Conservation (phyloP, 1,140 invertebrate species). For the Anagrus nilaparvatae region DNA sequence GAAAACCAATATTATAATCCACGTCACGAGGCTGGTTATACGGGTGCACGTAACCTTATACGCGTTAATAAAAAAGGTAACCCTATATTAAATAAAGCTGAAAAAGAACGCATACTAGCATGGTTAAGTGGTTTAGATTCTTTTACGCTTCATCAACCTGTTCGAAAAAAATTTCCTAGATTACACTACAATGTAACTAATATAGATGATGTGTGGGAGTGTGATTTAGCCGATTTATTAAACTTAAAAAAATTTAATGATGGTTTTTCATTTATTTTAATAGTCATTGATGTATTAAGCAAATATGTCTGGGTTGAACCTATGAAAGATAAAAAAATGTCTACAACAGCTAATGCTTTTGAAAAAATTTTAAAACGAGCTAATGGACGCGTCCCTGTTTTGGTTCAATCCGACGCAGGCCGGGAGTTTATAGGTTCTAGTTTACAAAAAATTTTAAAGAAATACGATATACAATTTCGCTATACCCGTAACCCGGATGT, state of each 20-base stretch:
- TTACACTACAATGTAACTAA: conserved; percentile 8
- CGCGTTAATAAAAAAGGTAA: background rate
- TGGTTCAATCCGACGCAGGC: conserved; percentile 15
- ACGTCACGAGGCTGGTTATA: background rate
- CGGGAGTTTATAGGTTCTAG: conserved; percentile 15
- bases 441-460: conserved; percentile 16
- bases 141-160: conserved; percentile 7
- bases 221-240: conserved; percentile 29
- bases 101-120: background rate
- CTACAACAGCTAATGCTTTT: background rate
- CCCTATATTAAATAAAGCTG: background rate
- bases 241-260: conserved; percentile 25
- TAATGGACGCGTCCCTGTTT: background rate
- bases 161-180: conserved; percentile 8
- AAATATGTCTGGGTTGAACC: conserved; percentile 28
- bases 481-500: conserved; percentile 14
- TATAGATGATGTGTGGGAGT: conserved; percentile 23
- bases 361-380: conserved; percentile 2
- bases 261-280: conserved; percentile 26
- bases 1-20: background rate
- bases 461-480: conserved; percentile 14
- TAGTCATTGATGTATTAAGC: conserved; percentile 29
- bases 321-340: conserved; percentile 24
- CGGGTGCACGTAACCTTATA: background rate
- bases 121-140: conserved; percentile 12